A percentile compares a stretch with the other conserved stretches of the same genome.
Conservation (phyloP, 2,113 vertebrate genomes). For the Parus major region DNA sequence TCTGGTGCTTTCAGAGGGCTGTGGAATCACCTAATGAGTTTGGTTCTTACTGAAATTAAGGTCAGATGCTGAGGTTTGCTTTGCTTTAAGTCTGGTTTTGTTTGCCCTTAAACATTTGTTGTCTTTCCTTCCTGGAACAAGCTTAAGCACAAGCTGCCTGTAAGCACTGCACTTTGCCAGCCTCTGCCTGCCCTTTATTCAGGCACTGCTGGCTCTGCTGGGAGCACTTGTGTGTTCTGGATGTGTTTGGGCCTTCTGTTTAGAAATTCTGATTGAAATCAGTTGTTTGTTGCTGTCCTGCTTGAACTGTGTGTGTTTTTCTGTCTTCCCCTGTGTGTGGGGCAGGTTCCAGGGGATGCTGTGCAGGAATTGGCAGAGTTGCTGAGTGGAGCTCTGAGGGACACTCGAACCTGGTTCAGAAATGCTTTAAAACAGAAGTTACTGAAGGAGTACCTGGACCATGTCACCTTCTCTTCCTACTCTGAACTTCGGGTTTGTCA, state of each 20-base stretch:
- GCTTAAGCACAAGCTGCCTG: background rate
- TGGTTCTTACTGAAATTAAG: background rate
- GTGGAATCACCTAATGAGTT: background rate
- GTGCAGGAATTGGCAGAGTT: background rate
- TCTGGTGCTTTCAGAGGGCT: background rate
- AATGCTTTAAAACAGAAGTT: background rate
- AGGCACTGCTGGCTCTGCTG: background rate
- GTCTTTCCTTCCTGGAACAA: background rate
- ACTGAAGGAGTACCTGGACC: accelerated
- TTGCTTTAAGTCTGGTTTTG: background rate
- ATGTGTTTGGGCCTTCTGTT: background rate
- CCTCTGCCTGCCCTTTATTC: background rate
- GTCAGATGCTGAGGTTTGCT: background rate
- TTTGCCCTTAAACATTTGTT: background rate
- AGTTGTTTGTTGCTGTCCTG: background rate
- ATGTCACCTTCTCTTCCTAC: accelerated
- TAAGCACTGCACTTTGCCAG: background rate
- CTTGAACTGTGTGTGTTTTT: background rate
- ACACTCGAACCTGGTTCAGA: slow-evolving; percentile 16
- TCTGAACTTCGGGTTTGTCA: slow-evolving; percentile 32
- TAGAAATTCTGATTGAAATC: background rate
- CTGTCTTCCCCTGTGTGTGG: background rate
- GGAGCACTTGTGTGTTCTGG: background rate
- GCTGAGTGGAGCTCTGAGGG: background rate
- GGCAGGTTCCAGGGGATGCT: background rate